These are phyloP conservation scores for Drosophila arawakana DNA, from an alignment of 1,140 invertebrate genomes.

Conservation along the genomic window DNA sequence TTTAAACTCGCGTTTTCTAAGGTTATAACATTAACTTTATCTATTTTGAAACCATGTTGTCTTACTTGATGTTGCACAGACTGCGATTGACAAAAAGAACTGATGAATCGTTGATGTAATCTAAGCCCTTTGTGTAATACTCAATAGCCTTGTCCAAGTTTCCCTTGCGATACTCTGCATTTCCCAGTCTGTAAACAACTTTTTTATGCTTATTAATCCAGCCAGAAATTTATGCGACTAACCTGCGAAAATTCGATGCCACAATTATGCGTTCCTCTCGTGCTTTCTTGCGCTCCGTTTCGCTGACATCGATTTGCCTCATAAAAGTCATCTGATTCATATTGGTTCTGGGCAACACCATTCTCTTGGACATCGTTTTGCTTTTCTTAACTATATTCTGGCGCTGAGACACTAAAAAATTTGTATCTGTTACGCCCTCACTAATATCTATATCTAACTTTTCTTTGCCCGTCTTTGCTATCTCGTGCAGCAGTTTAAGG, in stretches of 20 bases:
- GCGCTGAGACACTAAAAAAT: constrained; percentile 16
- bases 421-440: constrained; percentile 23
- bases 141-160: constrained; percentile 46
- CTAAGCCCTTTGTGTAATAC: constrained; percentile 45
- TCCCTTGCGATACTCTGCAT: constrained; percentile 42
- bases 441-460: constrained; percentile 44
- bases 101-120: constrained; percentile 53
- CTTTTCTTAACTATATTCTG: not conserved
- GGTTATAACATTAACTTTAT: not conserved
- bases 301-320: constrained; percentile 49
- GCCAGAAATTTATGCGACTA: not conserved
- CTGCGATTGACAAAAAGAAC: constrained; percentile 56
- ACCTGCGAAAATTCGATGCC: constrained; percentile 59
- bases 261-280: constrained; percentile 38
- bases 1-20: constrained; percentile 24
- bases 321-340: constrained; percentile 39
- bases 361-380: constrained; percentile 11
- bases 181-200: constrained; percentile 44
- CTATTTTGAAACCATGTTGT: not conserved
- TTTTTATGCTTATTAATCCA: too few species aligned
- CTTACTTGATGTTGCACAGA: constrained; percentile 57
- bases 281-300: constrained; percentile 8
- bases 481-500: constrained; percentile 25
- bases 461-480: constrained; percentile 22
- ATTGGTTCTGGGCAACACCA: not conserved